Evolutionary conservation across 2,113 vertebrate genomes (phyloP).

Genomic region (Zosterops pallidus): DNA sequence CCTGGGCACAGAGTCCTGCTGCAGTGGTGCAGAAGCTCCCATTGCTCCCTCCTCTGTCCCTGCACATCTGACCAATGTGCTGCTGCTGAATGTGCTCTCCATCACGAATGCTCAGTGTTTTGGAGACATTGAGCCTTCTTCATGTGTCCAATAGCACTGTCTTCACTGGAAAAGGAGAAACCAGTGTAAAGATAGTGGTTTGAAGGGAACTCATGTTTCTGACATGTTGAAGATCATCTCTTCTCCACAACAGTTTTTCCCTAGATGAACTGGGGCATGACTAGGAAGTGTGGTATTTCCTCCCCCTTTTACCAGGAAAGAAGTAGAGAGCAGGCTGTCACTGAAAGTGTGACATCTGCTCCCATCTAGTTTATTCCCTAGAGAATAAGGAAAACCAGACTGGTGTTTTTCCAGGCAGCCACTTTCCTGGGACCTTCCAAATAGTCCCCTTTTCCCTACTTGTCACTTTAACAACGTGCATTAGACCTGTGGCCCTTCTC

Average conservation of each 20-base stretch:
- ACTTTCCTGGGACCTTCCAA: neutral
- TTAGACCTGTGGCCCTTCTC: neutral
- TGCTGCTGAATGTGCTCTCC: neutral
- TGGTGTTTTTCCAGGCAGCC: neutral
- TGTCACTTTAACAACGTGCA: rapidly evolving
- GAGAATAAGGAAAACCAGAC: neutral
- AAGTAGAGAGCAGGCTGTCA: neutral
- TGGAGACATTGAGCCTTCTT: neutral
- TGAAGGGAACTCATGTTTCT: neutral
- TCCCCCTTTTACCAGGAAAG: neutral
- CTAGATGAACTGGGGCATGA: neutral
- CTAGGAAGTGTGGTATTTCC: neutral
- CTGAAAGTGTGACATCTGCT: neutral
- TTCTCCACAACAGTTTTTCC: neutral
- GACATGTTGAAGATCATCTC: neutral
- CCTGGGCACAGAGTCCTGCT: neutral
- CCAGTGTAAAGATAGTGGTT: neutral
- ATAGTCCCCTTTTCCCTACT: neutral
- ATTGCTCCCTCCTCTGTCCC: neutral
- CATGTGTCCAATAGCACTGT: rapidly evolving
- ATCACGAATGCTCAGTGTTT: neutral
- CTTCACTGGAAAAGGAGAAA: neutral
- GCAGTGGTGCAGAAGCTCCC: neutral
- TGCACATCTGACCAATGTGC: rapidly evolving
- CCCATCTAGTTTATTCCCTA: neutral